These are phyloP conservation scores for Upupa epops DNA, from an alignment of 2,113 vertebrate genomes.

Conservation along the genomic window DNA sequence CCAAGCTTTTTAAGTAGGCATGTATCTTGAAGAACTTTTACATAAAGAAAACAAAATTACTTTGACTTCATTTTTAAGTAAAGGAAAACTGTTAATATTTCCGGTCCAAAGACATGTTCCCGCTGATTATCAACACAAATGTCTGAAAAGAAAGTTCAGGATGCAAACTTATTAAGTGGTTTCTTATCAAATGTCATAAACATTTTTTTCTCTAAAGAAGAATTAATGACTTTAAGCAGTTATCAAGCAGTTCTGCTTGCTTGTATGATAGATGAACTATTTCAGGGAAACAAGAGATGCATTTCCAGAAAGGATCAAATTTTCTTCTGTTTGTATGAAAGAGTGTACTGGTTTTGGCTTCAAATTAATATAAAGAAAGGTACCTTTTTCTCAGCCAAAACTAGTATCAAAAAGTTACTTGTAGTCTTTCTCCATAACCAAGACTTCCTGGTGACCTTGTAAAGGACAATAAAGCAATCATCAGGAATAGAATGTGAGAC, in stretches of 20 bases:
- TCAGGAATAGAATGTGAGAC: not conserved
- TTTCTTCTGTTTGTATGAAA: not conserved
- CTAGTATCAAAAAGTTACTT: not conserved
- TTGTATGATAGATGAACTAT: not conserved
- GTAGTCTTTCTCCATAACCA: not conserved
- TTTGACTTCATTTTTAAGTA: conserved; percentile 10
- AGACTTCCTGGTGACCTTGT: not conserved
- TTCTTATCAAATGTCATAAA: not conserved
- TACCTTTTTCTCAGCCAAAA: not conserved
- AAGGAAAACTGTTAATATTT: not conserved
- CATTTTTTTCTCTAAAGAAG: not conserved
- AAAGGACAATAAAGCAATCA: not conserved
- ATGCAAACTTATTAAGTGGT: not conserved
- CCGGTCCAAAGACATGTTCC: not conserved
- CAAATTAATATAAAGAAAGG: not conserved
- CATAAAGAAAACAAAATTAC: not conserved
- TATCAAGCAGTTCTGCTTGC: not conserved
- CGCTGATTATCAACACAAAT: not conserved
- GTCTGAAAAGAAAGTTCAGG: not conserved
- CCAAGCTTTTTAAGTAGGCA: not conserved
- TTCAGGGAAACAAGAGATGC: not conserved
- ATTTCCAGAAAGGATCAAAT: not conserved
- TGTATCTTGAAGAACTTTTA: not conserved
- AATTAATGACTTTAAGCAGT: not conserved
- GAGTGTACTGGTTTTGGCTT: not conserved